Conservation (phyloP, 1,140 invertebrate genomes). For the Eueides isabella region DNA sequence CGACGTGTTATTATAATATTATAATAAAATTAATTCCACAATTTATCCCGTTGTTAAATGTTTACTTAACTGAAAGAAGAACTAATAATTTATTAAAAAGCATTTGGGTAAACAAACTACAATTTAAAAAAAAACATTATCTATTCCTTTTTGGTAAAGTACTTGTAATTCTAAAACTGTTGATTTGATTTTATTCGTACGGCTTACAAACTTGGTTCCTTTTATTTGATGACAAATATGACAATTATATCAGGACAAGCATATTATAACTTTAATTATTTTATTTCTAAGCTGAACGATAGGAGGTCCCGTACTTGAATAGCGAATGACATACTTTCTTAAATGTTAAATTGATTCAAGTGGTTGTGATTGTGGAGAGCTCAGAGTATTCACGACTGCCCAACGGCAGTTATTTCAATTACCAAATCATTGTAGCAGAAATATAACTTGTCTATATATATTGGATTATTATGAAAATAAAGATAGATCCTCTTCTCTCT, state of each 20-base stretch:
- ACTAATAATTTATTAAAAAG: too few species aligned
- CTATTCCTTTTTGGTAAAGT: too few species aligned
- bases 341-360: slow-evolving; percentile 54
- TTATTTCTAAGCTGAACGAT: slow-evolving; percentile 2
- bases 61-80: too few species aligned
- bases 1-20: slow-evolving; percentile 30
- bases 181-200: too few species aligned
- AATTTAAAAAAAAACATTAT: too few species aligned
- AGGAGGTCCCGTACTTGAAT: slow-evolving; percentile 19
- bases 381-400: slow-evolving; percentile 26
- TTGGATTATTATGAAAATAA: background rate
- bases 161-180: too few species aligned
- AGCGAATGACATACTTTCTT: slow-evolving; percentile 54
- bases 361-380: slow-evolving; percentile 47
- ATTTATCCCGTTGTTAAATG: background rate
- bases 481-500: background rate
- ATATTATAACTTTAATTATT: background rate
- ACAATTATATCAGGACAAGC: too few species aligned
- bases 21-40: background rate
- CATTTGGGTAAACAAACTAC: too few species aligned
- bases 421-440: background rate
- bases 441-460: background rate
- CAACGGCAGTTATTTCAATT: slow-evolving; percentile 15
- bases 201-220: background rate
- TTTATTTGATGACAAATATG: background rate